Base-by-base conservation (phyloP, 2,113 vertebrate genomes). In the Epinephelus fuscoguttatus region DNA sequence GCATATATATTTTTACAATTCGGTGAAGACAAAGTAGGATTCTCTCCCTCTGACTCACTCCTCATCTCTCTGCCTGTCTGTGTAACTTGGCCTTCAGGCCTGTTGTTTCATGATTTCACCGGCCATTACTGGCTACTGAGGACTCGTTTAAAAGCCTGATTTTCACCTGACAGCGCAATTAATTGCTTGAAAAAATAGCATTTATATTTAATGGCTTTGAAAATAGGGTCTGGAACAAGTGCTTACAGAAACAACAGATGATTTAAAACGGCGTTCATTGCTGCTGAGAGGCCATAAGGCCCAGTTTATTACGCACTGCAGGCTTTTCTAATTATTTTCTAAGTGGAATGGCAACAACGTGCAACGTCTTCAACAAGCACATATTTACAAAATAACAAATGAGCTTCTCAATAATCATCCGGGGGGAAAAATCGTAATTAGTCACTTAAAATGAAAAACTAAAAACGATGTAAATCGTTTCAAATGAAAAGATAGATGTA, bases 221-320 rank as follows among this genome's bases (percentile, higher is more conserved):
- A 78, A 70, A 84, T 37, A 27, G n/a, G 14, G 18, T 72, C 21
- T 76, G 63, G 40, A 66, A 85, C 47, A 76, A 85, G 63, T 84
- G 70, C 19, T 45, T 90, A 63, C 45, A 83, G 73, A 56, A 84
- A 88, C 57, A 70, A 19, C 12, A 72, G 52, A 25, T 56, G 47
- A 61, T 60, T 81, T 85, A 69, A 75, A 85, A 49, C 37, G 37
- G 61, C 57, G 62, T 75, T 74, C 57, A 61, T 63, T 70, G 71
- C 69, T 87, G 70, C 70, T 72, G 71, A 67, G 64, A 89, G 77
- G 85, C 55, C 85, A 78, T 86, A 15, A 81, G 60, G 69, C 76
- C 75, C 27, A 40, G 47, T 84, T 78, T 62, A 81, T 84, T 74
- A 67, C 66, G 30, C 69, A 70, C 69, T 63, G 68, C 52, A 68